Conservation (phyloP, 1,140 invertebrate species). For the Apis mellifera region Amel_HAv3.1 CM009937.2:9152501-9153000, state of each 20-base stretch:
- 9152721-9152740: neutral
- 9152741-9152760: neutral
- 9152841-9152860: slow-evolving; percentile 18
- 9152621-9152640: too few species aligned
- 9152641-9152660: too few species aligned
- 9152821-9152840: slow-evolving; percentile 45
- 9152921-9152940: slow-evolving; percentile 37
- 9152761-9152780: slow-evolving; percentile 3
- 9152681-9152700: too few species aligned
- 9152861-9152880: slow-evolving; percentile 22
- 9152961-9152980: slow-evolving; percentile 7
- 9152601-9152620: too few species aligned
- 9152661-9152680: too few species aligned
- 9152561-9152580: too few species aligned
- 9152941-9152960: slow-evolving; percentile 31
- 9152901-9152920: slow-evolving; percentile 54
- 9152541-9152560: too few species aligned
- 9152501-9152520: too few species aligned
- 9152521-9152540: too few species aligned
- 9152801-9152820: neutral
- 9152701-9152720: neutral
- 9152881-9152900: slow-evolving; percentile 29
- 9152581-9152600: too few species aligned
- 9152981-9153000: too few species aligned
- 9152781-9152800: neutral